A percentile compares a stretch with the other conserved stretches of the same genome.
These are phyloP conservation scores for Phoeniculus purpureus DNA, from an alignment of 2,797 vertebrate genomes.

Conservation along the genomic window DNA sequence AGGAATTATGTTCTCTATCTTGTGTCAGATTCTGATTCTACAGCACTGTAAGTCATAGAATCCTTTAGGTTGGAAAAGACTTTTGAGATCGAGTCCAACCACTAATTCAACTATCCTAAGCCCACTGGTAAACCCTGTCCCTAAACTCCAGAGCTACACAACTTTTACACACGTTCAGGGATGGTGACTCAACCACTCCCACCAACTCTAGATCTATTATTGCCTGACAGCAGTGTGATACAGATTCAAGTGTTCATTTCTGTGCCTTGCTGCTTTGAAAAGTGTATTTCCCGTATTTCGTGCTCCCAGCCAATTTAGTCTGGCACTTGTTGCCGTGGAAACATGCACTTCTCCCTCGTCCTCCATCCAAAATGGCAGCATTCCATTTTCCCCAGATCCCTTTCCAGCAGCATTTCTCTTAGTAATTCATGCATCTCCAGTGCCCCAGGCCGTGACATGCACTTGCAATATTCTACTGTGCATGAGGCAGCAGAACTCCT, in stretches of 20 bases:
- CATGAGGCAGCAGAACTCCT: background rate
- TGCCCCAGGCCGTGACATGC: background rate
- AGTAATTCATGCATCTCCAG: background rate
- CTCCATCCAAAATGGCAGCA: conserved; percentile 11
- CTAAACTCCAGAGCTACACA: too few species aligned
- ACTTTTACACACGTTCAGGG: too few species aligned
- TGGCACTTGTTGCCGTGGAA: conserved; percentile 68
- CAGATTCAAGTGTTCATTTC: conserved; percentile 15
- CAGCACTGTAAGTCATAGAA: background rate
- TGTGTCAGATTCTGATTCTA: background rate
- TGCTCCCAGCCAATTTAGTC: conserved; percentile 24
- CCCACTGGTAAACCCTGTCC: too few species aligned
- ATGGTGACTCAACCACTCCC: background rate
- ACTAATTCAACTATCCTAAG: too few species aligned
- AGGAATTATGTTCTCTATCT: background rate
- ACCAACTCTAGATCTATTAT: background rate
- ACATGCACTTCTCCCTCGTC: background rate
- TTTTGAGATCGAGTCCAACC: too few species aligned
- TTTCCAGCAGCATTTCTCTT: background rate
- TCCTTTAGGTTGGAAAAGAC: too few species aligned
- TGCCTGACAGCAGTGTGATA: background rate
- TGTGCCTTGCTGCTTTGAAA: background rate
- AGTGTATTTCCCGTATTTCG: background rate
- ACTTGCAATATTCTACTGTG: conserved; percentile 8
- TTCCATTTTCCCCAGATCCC: background rate